A percentile compares a stretch with the other conserved stretches of the same genome.
phyloP scores from a whole-genome alignment of 53 echinoderm and acorn worm genomes.

The Holothuria scabra region DNA sequence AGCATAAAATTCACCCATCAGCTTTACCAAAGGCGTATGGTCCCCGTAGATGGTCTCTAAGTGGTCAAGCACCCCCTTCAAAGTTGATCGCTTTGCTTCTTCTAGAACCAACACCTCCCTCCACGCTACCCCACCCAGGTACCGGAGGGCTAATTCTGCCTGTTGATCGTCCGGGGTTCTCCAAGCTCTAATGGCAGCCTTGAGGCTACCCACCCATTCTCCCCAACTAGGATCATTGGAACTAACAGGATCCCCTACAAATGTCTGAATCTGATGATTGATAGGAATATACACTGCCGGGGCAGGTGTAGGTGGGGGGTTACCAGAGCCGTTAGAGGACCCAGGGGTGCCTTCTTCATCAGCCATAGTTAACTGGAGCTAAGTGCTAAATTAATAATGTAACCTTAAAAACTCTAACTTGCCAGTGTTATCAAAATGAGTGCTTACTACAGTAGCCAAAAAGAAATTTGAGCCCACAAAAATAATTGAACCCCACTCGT shows the following conservation, averaged over 20 bases:
- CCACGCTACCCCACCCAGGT: conserved; percentile 37
- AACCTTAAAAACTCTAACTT: too few relatives aligned
- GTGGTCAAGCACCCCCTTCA: neutral
- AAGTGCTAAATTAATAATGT: too few relatives aligned
- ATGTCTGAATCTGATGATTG: neutral
- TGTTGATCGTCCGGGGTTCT: conserved; percentile 28
- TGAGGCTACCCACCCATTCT: neutral
- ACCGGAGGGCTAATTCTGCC: conserved; percentile 19
- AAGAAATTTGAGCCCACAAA: too few relatives aligned
- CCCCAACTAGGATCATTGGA: neutral
- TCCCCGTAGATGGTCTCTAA: conserved; percentile 13
- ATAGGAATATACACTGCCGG: too few relatives aligned
- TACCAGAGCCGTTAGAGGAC: too few relatives aligned
- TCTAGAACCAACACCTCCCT: conserved; percentile 15
- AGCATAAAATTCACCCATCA: conserved; percentile 24
- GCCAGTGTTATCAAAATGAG: too few relatives aligned
- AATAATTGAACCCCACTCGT: too few relatives aligned
- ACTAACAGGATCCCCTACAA: neutral
- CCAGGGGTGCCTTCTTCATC: too few relatives aligned
- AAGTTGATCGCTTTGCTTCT: neutral
- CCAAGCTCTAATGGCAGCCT: neutral
- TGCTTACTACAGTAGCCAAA: too few relatives aligned
- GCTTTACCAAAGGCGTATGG: conserved; percentile 1
- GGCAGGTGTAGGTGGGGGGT: too few relatives aligned
- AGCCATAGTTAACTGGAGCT: too few relatives aligned